Base-by-base conservation (phyloP, 2,888 invertebrate genomes). In the Dasysyrphus tricinctus region DNA sequence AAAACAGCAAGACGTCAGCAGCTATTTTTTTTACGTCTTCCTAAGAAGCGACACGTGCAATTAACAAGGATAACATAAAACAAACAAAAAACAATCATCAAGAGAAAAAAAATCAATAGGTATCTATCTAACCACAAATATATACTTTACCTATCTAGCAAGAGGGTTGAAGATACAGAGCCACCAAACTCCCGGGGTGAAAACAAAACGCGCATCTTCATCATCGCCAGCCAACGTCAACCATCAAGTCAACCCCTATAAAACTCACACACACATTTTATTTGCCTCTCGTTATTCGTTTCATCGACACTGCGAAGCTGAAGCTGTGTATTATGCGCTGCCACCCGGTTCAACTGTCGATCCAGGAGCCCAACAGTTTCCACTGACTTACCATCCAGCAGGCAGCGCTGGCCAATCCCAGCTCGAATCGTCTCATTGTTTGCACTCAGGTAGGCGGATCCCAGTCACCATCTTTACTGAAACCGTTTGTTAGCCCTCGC, bases 341-440 rank as follows among this genome's bases (percentile, higher is more conserved):
- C 89, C 88, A 88, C 84, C 90, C 90, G 90, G 90, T 91, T 89
- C 90, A 90, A 90, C 90, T 89, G 90, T 90, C 90, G 90, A 91
- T 90, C 92, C 92, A 89, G 90, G 92, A 92, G 92, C 90, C 89
- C 89, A 91, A 92, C 91, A 90, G 92, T 90, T 91, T 90, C 90
- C 91, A 78, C 80, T 89, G 90, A 91, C 89, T 90, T 91, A 90
- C 91, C 91, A 91, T 91, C 91, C 90, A 90, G 69, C 90, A 89
- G 88, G 89, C 90, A 89, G 88, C 90, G 47, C 78, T 67, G 24
- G 70, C 86, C 86, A 86, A 86, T 86, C 86, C 78, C 63, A 86
- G 61, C 56, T 56, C 85, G 85, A 47, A 81, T 77, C 59, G 77
- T 32, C 69, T 78, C 74, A 74, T 69, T 87, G 78, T 83, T 87